Base-by-base conservation (phyloP, 1,140 invertebrate genomes). In the Holcopasites calliopsidis region DNA sequence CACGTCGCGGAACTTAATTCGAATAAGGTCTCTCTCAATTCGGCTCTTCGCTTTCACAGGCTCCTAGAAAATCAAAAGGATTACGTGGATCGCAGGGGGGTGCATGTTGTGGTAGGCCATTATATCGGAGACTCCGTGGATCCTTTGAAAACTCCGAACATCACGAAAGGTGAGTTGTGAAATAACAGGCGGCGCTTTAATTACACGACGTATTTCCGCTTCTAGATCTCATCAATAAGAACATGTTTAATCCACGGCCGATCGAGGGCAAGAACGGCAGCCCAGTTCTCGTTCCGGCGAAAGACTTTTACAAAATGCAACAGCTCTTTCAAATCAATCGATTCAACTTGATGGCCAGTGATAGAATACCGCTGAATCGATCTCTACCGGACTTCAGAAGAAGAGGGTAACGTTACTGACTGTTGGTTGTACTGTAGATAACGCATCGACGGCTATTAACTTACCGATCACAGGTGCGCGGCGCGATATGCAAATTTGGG, bases 331-430 rank as follows among this genome's bases (percentile, higher is more conserved):
- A 95, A 82, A 95, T 98, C 50, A 98, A 98, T 91, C 94, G 96
- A 47, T 98, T 98, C 87, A 98, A 98, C 91, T 92, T 98, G 74
- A 91, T 98, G 91, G 97, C 96, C 40, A 97, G 97, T 88, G 98
- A 99, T 92, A 94, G 95, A 79, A 98, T 99, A 86, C 96, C 97
- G 13, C 92, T 99, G 35, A 98, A 99, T 89, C 93, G 98, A 86
- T 94, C 94, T 65, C 92, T 99, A 64, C 97, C 97, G n/a, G 98
- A 99, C 91, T 95, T 97, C 75, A 90, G 98, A 71, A 95, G 95
- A 84, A 94, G 94, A 87, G 93, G 90, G 94, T 96, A 90, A 75
- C 8, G 3, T 40, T 23, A 6, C 23, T 33, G 8, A 5, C 13
- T 28, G 10, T 1, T 40, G 3, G 21, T 26, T 50, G 7, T 0